Evolutionary conservation across 2,888 invertebrate genomes (phyloP), one percentile per base, ranked within the genome.

Genomic region (Melanargia galathea): DNA sequence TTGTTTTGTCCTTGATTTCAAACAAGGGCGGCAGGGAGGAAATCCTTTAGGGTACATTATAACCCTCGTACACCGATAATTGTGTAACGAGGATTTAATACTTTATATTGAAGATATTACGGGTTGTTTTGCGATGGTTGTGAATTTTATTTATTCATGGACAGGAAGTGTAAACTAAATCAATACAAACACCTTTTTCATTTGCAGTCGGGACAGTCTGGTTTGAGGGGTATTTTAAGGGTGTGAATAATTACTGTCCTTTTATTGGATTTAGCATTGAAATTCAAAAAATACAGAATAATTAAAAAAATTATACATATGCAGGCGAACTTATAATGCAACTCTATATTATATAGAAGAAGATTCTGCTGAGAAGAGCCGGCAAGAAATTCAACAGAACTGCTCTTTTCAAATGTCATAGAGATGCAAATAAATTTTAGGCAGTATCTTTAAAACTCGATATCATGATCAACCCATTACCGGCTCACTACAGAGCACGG

Each of bases 161-260:
- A 69, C 67, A 70, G 64, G 70, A 60, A 62, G 48, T 63, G 64
- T 62, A 60, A 70, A 68, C 66, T 68, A 64, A 74, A 73, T 73
- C 71, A 74, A 74, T 72, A 74, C 70, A 73, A 72, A 73, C 70
- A 71, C 69, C 68, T 70, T 68, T n/a, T 70, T 66, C 68, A 71
- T 67, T 71, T 68, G 68, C 48, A 62, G 60, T 62, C 63, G 61
- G 62, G 63, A 61, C 61, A 48, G 51, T 63, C 30, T 54, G 45
- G 58, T 64, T 65, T 45, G 61, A 57, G 63, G 66, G 62, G 57
- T 55, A n/a, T 48, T 22, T 54, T 26, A 20, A 57, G 63, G 61
- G 66, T 64, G 67, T 58, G 49, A 65, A 65, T 51, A 38, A 52
- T 11, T 18, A 2, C 26, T 30, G 26, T 16, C n/a, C 16, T 16